A percentile compares a stretch with the other conserved stretches of the same genome.
Conservation (phyloP, 2,113 vertebrate species). For the Sorex fumeus region DNA sequence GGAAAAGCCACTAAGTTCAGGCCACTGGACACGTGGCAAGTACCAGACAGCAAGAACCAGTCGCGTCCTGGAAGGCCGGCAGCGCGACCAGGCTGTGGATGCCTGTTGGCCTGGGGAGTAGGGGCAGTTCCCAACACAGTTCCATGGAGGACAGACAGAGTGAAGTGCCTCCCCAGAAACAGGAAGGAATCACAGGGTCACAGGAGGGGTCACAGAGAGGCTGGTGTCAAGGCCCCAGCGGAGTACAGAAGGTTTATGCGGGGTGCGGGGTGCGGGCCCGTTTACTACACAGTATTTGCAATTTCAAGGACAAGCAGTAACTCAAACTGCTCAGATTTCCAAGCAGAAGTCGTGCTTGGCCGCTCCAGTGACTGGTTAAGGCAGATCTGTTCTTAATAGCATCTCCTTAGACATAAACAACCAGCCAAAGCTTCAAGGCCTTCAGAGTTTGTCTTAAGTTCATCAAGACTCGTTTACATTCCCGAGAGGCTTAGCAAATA, state of each 20-base stretch:
- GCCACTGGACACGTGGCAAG: no score
- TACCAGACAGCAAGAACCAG: neutral
- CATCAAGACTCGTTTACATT: constrained; percentile 47
- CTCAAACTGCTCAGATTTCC: neutral
- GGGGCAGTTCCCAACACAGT: neutral
- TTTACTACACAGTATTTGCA: neutral
- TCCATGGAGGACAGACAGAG: neutral
- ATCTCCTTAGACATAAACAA: constrained; percentile 50
- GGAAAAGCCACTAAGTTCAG: neutral
- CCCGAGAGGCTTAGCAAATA: constrained; percentile 33
- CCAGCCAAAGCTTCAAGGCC: neutral
- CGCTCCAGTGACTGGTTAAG: neutral
- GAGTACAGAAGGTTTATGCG: neutral
- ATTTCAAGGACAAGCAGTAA: neutral
- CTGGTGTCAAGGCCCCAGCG: neutral
- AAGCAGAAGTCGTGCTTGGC: neutral
- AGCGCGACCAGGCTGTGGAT: neutral
- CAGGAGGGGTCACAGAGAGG: neutral
- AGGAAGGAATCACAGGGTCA: neutral
- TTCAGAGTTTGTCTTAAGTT: constrained; percentile 32
- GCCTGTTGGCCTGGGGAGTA: accelerated
- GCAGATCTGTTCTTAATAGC: neutral
- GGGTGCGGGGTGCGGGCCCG: neutral
- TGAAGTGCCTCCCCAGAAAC: neutral
- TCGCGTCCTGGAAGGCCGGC: neutral